Base-by-base conservation (phyloP, 2,888 invertebrate genomes). In the Ligdia adustata region DNA sequence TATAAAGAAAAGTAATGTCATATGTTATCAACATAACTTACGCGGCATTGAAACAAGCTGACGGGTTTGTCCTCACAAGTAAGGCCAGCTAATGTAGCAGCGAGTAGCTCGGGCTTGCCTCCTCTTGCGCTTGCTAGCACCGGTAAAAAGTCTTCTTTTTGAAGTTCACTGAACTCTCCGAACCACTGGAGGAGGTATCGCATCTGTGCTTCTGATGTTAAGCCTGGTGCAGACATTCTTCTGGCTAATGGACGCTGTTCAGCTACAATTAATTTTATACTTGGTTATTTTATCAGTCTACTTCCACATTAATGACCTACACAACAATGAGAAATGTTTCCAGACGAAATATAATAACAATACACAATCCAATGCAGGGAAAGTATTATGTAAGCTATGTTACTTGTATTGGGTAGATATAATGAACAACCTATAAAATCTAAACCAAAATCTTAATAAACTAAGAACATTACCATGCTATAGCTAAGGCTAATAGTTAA, bases 181-280 rank as follows among this genome's bases (percentile, higher is more conserved):
- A 97, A 97, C 97, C 97, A 97, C 73, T 96, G 95, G 45, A 95
- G 90, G 58, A 97, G 88, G 75, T 96, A 97, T 42, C 95, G 92
- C 65, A 97, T 90, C 81, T 97, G 96, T 2, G 94, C 94, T 69
- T 95, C 95, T 20, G 93, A 82, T 2, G 92, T 92, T 64, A 93
- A 75, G 41, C 91, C 92, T 53, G 89, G 85, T 47, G 87, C 86
- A 18, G 92, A 91, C 92, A 92, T 92, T 54, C 82, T 89, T 66
- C 72, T 72, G 3, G 69, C 55, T 51, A 75, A 45, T 2, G 79
- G 74, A n/a, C 72, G 71, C 35, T 74, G 64, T 22, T 81, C 73
- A 59, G 60, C 81, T 83, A 62, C 4, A 74, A 68, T n/a, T 5
- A 3, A 43, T 12, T 32, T 20, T 1, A 2, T 13, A 22, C 14